A percentile compares a stretch with the other conserved stretches of the same genome.
Conservation (phyloP, 2,888 invertebrate genomes). For the Acrobasis consociella region DNA sequence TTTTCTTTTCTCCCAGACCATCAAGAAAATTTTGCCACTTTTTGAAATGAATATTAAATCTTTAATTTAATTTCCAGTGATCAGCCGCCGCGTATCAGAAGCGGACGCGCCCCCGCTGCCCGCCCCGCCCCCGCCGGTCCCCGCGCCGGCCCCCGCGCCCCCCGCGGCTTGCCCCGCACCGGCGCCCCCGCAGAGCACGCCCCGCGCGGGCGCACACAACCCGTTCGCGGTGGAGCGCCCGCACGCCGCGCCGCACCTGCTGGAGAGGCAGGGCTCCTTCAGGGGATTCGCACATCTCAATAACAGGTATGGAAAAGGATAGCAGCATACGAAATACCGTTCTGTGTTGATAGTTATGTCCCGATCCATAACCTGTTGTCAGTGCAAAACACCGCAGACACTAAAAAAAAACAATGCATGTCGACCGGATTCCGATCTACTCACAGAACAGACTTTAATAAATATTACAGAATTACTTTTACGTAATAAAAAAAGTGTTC, state of each 20-base stretch:
- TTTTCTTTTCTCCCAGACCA: too few species aligned
- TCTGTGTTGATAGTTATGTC: too few species aligned
- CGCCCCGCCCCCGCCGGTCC: slow-evolving; percentile 35
- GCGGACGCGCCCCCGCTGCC: slow-evolving; percentile 50
- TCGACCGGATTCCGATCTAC: too few species aligned
- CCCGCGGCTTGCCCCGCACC: slow-evolving; percentile 27
- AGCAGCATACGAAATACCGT: too few species aligned
- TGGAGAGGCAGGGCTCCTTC: slow-evolving; percentile 97
- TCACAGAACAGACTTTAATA: too few species aligned
- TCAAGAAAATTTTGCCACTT: too few species aligned
- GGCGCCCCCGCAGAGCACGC: slow-evolving; percentile 34
- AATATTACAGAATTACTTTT: too few species aligned
- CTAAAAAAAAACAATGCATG: too few species aligned
- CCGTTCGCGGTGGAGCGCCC: slow-evolving; percentile 98
- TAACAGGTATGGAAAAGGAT: slow-evolving; percentile 69
- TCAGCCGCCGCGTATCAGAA: slow-evolving; percentile 66
- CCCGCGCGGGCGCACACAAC: slow-evolving; percentile 84
- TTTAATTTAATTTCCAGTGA: slow-evolving; percentile 50
- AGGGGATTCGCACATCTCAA: slow-evolving; percentile 93
- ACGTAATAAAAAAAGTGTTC: too few species aligned
- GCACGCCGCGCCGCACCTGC: slow-evolving; percentile 96
- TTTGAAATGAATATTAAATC: slow-evolving; percentile 5
- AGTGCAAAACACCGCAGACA: too few species aligned
- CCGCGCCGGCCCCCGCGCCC: slow-evolving; percentile 24
- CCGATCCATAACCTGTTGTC: too few species aligned